Evolutionary conservation across 2,797 vertebrate species (phyloP), one percentile per base, ranked within the genome.

Genomic region (Phoxinus dragarum): DNA sequence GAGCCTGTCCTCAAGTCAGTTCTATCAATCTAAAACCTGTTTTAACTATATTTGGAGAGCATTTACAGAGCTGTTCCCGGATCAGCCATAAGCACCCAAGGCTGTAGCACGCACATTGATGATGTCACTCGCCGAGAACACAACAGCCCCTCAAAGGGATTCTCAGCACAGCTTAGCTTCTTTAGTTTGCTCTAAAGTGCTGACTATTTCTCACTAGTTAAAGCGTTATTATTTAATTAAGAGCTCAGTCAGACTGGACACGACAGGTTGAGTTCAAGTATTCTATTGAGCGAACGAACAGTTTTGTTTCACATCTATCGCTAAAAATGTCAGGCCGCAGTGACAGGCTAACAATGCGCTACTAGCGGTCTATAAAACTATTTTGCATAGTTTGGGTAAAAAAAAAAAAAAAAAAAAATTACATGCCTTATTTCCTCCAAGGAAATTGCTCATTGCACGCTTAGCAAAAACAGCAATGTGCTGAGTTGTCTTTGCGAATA

Each of bases 71-170:
- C 77, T 67, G 76, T 72, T 85, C 67, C 68, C 9, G 21, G 54
- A 85, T 80, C 84, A 85, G 84, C 42, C 21, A 2, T 27, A 79
- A 71, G 64, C 73, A 47, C 67, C 1, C 27, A 31, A 47, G 52
- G 12, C 67, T 47, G 17, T 4, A 49, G 56, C 59, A 40, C 80
- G 87, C 87, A 36, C 21, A 56, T 8, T 86, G 87, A 88, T 88
- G 87, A 88, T 10, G 84, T 88, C 76, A 88, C 12, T 11, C 10
- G 42, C 52, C 23, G 34, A 83, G 81, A 83, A 86, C 71, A 88
- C 87, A 88, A 80, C 74, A 83, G 68, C 38, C 61, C 27, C 36
- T 71, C 54, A 78, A 27, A 42, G 8, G 44, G 79, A 81, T 59
- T 40, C 40, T 71, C 66, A 49, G 44, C 23, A 61, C 47, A 59